A percentile compares a stretch with the other conserved stretches of the same genome.
Conservation (phyloP, 1,140 invertebrate genomes). For the Eumaeus atala region DNA sequence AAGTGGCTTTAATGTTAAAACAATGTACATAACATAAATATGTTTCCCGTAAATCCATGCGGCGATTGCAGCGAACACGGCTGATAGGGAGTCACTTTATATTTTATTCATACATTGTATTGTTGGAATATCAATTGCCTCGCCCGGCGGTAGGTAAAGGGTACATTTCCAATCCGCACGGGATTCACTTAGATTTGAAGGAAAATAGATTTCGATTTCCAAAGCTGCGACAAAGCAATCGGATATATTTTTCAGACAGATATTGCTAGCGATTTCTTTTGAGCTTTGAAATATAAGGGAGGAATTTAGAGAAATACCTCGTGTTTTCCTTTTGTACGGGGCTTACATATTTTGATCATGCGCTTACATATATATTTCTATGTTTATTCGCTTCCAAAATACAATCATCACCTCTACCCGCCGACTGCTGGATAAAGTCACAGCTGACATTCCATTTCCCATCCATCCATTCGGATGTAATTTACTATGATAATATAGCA, state of each 20-base stretch:
- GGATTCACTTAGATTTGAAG: constrained; percentile 75
- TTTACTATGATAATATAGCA: too few relatives aligned
- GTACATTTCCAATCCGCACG: constrained; percentile 73
- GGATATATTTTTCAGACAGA: constrained; percentile 75
- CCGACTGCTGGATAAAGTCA: too few relatives aligned
- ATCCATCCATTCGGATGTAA: too few relatives aligned
- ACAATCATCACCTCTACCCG: not conserved
- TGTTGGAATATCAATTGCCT: constrained; percentile 74
- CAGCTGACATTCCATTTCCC: too few relatives aligned
- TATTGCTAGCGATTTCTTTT: constrained; percentile 74
- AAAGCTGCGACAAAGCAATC: constrained; percentile 74
- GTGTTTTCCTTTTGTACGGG: constrained; percentile 38
- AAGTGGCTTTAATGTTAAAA: not conserved
- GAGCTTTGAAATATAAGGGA: constrained; percentile 73
- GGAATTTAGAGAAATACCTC: constrained; percentile 52
- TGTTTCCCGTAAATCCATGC: constrained; percentile 44
- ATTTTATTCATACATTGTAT: constrained; percentile 75
- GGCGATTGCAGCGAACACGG: constrained; percentile 56
- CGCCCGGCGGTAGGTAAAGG: constrained; percentile 73
- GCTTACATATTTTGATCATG: constrained; percentile 22
- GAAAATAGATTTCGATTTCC: constrained; percentile 74
- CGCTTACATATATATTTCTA: constrained; percentile 15
- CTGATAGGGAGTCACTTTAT: constrained; percentile 70
- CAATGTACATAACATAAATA: constrained; percentile 9
- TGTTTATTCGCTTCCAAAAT: not conserved